Conservation (phyloP, 2,113 vertebrate species). For the Urocitellus parryii region DNA sequence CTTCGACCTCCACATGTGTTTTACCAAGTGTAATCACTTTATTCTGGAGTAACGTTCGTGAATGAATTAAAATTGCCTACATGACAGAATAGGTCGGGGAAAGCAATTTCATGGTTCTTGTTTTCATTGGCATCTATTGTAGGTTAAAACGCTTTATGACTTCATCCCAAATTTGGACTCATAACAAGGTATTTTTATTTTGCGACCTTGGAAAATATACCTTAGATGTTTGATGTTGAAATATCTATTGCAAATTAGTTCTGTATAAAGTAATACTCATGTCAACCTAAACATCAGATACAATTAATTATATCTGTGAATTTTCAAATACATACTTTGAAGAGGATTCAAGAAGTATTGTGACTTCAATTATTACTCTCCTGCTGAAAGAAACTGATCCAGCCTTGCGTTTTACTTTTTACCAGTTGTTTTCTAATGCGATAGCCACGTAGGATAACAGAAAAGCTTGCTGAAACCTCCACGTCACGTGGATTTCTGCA, state of each 20-base stretch:
- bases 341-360: background rate
- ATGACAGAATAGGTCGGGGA: slow-evolving; percentile 78
- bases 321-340: background rate
- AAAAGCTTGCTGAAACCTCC: background rate
- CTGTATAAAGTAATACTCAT: background rate
- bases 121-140: slow-evolving; percentile 85
- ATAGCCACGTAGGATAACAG: background rate
- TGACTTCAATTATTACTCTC: slow-evolving; percentile 27
- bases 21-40: slow-evolving; percentile 84
- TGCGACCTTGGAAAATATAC: slow-evolving; percentile 62
- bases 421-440: background rate
- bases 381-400: background rate
- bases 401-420: background rate
- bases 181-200: slow-evolving; percentile 76
- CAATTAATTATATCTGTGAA: background rate
- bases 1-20: slow-evolving; percentile 50
- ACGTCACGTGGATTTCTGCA: background rate
- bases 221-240: slow-evolving; percentile 8
- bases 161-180: slow-evolving; percentile 76
- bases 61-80: slow-evolving; percentile 78
- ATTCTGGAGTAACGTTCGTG: slow-evolving; percentile 85
- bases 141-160: slow-evolving; percentile 80
- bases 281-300: slow-evolving; percentile 29
- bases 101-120: slow-evolving; percentile 82
- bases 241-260: slow-evolving; percentile 14